These are phyloP conservation scores for Xanthostigma xanthostigma DNA, from an alignment of 2,888 invertebrate species.

Conservation along the genomic window DNA sequence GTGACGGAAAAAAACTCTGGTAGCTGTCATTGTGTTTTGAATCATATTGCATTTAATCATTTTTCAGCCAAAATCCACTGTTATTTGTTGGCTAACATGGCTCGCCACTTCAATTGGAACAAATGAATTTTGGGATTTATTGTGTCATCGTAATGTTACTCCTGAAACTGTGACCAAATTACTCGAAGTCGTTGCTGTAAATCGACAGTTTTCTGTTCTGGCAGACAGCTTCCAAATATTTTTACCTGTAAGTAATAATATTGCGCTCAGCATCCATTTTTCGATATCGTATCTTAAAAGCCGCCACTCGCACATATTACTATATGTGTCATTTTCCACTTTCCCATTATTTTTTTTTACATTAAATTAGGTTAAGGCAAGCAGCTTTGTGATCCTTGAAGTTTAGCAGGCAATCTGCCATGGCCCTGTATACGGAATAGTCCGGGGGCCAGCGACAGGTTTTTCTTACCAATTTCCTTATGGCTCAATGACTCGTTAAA, in stretches of 20 bases:
- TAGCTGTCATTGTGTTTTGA: slow-evolving; percentile 2
- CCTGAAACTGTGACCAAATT: slow-evolving; percentile 23
- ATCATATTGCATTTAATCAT: slow-evolving; percentile 5
- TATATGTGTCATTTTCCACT: too few relatives aligned
- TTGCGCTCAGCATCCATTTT: too few relatives aligned
- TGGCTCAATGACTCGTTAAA: too few relatives aligned
- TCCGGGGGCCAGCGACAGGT: too few relatives aligned
- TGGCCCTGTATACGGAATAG: too few relatives aligned
- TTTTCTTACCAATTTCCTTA: too few relatives aligned
- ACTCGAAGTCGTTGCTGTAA: slow-evolving; percentile 35
- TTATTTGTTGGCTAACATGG: slow-evolving; percentile 45
- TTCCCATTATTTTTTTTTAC: too few relatives aligned
- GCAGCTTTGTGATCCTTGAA: too few relatives aligned
- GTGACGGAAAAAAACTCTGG: background rate
- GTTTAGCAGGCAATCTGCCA: too few relatives aligned
- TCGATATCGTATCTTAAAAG: too few relatives aligned
- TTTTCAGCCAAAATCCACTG: slow-evolving; percentile 43
- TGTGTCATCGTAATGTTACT: slow-evolving; percentile 12
- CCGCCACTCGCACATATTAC: too few relatives aligned
- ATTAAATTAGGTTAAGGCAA: too few relatives aligned
- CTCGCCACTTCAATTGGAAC: slow-evolving; percentile 24
- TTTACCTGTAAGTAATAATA: slow-evolving; percentile 38
- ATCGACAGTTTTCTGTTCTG: slow-evolving; percentile 42
- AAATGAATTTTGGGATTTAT: slow-evolving; percentile 10
- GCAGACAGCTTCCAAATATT: slow-evolving; percentile 54